A percentile compares a stretch with the other conserved stretches of the same genome.
Conservation (phyloP, 2,797 vertebrate species). For the Rhinella marina region DNA sequence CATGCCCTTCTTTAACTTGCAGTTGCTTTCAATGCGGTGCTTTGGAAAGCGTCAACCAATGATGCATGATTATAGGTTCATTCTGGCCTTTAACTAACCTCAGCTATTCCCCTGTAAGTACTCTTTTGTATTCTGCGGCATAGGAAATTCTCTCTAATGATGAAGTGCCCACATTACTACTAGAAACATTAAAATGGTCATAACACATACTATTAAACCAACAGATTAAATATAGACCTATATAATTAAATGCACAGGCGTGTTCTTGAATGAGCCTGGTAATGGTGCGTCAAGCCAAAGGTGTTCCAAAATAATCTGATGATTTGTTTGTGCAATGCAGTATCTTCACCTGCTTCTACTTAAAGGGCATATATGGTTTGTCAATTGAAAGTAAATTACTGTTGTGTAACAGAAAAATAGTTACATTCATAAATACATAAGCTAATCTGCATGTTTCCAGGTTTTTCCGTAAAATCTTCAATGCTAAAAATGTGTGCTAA, state of each 20-base stretch:
- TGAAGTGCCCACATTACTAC: background rate
- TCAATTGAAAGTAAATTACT: background rate
- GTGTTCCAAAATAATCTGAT: no score
- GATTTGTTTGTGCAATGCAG: background rate
- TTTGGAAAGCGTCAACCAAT: background rate
- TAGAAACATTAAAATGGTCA: background rate
- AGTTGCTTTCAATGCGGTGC: background rate
- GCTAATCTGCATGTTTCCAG: background rate
- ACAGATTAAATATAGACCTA: background rate
- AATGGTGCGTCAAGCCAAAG: background rate
- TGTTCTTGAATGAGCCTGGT: background rate
- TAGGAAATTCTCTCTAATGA: background rate
- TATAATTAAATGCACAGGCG: background rate
- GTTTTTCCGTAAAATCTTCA: background rate
- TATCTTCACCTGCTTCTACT: background rate
- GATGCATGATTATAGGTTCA: no score
- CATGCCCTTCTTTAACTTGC: background rate
- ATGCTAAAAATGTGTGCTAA: slow-evolving; percentile 1
- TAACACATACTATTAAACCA: background rate
- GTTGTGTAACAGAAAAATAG: background rate
- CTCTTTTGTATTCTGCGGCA: background rate
- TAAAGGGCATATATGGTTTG: background rate
- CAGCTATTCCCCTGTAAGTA: background rate
- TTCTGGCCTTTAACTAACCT: no score
- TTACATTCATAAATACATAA: no score